Evolutionary conservation across 1,140 invertebrate species (phyloP), one percentile per base, ranked within the genome.

Genomic region (Macrotrachela quadricornifera): DNA sequence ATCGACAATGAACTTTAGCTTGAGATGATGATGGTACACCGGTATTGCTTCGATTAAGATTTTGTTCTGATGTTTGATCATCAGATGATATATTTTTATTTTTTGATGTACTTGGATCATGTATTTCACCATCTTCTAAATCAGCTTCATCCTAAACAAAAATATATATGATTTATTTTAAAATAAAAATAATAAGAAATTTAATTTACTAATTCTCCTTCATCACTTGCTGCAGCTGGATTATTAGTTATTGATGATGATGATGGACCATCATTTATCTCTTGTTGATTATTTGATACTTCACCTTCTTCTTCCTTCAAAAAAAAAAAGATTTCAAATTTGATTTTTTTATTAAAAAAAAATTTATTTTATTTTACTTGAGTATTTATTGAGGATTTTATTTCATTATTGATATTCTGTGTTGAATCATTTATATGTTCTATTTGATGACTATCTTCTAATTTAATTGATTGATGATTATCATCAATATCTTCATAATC

Each of bases 141-240:
- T 41, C 51, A 9, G n/a, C 42, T 42, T 52, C 21, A 30, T 30
- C 21, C 21, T 30, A 30, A 30, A 30, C 3, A 30, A n/a, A 8
- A 30, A 30, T 30, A 30, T 4, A 30, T 30, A 30, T 30, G 2
- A 30, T 30, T 30, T 30, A 30, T 30, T 53, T 53, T 53, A 15
- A 36, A 30, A 13, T 37, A 36, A 1, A 9, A 10, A 10, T 11
- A 38, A 15, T 14, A 38, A 48, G 38, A n/a, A 15, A 38, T 40
- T 14, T 52, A 30, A 15, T 36, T 47, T 37, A 46, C 46, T n/a
- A 53, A 46, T 47, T 53, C 51, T n/a, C 51, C 51, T 39, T 53
- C 42, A 9, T 44, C 51, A 21, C 51, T 53, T 14, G 46, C 51
- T 14, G 46, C 50, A 13, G 3, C 45, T 53, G 10, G 38, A 10